Percentiles rank a stretch among this genome's conserved stretches.
Evolutionary conservation across 2,888 invertebrate genomes (phyloP).

Genomic region (Agriopis leucophaearia): DNA sequence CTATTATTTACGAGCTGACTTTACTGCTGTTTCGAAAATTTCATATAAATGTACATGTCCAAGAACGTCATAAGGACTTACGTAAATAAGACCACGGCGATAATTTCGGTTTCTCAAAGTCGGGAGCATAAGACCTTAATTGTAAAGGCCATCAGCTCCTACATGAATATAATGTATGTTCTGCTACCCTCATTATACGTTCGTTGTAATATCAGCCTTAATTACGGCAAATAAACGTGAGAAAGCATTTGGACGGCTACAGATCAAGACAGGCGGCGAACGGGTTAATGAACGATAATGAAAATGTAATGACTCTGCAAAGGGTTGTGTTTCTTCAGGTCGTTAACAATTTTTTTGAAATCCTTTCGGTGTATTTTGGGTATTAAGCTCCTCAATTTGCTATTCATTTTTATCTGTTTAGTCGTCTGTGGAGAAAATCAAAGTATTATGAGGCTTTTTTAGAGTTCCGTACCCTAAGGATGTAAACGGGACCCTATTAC

Average conservation of each 20-base stretch:
- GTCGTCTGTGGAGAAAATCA: not conserved
- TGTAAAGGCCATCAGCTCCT: constrained; percentile 10
- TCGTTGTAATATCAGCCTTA: constrained; percentile 34
- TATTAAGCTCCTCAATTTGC: constrained; percentile 15
- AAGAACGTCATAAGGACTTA: not conserved
- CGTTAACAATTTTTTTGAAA: constrained; percentile 40
- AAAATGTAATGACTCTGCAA: constrained; percentile 48
- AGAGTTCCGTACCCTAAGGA: no score
- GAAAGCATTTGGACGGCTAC: constrained; percentile 33
- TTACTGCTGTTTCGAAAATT: no score
- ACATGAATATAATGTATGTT: constrained; percentile 24
- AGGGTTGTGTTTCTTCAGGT: constrained; percentile 49
- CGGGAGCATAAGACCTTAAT: constrained; percentile 9
- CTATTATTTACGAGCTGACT: no score
- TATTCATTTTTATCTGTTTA: constrained; percentile 11
- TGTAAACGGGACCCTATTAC: no score
- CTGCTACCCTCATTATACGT: constrained; percentile 29
- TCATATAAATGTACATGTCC: no score
- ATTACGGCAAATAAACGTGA: constrained; percentile 36
- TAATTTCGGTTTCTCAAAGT: not conserved
- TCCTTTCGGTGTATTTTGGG: constrained; percentile 31
- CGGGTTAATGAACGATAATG: constrained; percentile 54
- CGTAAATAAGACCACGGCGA: not conserved
- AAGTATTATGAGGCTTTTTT: no score
- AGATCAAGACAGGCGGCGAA: constrained; percentile 27